Evolutionary conservation across 2,888 invertebrate species (phyloP), one percentile per base, ranked within the genome.

Genomic region (Epicampocera succincta): DNA sequence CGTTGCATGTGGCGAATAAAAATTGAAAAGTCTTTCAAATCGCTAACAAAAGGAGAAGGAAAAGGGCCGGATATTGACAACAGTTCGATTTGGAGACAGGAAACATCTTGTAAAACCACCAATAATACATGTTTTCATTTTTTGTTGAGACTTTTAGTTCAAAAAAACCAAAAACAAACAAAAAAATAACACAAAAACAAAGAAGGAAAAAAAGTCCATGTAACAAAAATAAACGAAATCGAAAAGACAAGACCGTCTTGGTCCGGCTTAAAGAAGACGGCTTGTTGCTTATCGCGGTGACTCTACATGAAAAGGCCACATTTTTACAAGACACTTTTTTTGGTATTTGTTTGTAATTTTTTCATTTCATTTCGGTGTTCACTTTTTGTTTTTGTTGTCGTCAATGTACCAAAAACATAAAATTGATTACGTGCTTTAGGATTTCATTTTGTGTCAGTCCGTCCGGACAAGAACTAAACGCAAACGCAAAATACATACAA

Each of bases 31-130:
- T 66, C 48, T 71, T 71, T 74, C 52, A 73, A 60, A 69, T 42
- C n/a, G 21, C 54, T 69, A 75, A 60, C 71, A 71, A 71, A 68
- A 61, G 66, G 56, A 61, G 73, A 71, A 66, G 56, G 58, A 52
- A 73, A 79, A 79, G 78, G 77, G 38, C 81, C 74, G 77, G 77
- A 78, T 89, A 90, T 90, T 90, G 90, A 87, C 88, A 88, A 89
- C 88, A 89, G 90, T 90, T 89, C 90, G 89, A 90, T 89, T 88
- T 87, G 88, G 87, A 87, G 90, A 90, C 90, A 90, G 90, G 90
- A 90, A 90, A 90, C 90, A 90, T 89, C 89, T 88, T 90, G 90
- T 90, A 89, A 88, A 90, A 90, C 90, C 86, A 88, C 89, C 87
- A 86, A 87, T 86, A 87, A 84, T 84, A 89, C 90, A 89, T 87